These are phyloP conservation scores for Catostomus latipinnis DNA, from an alignment of 2,797 vertebrate genomes.

Conservation along the genomic window DNA sequence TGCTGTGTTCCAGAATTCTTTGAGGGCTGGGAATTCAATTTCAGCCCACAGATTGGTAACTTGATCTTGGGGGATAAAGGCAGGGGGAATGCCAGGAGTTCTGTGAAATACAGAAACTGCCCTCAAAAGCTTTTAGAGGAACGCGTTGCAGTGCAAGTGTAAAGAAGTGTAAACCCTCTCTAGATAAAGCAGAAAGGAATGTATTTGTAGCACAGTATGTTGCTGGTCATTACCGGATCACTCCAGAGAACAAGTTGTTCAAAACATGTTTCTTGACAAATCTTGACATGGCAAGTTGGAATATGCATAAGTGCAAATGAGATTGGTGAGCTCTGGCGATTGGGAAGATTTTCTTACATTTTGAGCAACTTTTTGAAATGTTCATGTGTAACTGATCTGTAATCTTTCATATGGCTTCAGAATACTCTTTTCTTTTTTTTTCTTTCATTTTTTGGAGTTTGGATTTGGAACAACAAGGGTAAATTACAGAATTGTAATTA, in stretches of 20 bases:
- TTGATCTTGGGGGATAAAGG: conserved; percentile 63
- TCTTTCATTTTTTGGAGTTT: too few relatives aligned
- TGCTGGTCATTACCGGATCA: neutral
- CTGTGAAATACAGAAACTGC: conserved; percentile 65
- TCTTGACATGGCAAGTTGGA: too few relatives aligned
- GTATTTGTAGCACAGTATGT: conserved; percentile 17
- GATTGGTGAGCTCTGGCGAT: too few relatives aligned
- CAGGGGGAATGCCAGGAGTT: conserved; percentile 63
- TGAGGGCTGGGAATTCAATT: conserved; percentile 65
- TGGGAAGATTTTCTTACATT: too few relatives aligned
- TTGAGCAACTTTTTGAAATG: too few relatives aligned
- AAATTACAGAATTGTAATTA: neutral
- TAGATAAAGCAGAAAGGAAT: conserved; percentile 64
- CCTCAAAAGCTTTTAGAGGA: neutral
- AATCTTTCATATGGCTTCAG: too few relatives aligned
- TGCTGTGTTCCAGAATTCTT: conserved; percentile 40
- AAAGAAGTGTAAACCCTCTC: conserved; percentile 56
- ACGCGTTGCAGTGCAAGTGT: neutral
- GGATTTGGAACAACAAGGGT: too few relatives aligned
- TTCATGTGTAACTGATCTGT: too few relatives aligned
- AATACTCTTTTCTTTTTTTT: neutral
- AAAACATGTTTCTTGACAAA: too few relatives aligned
- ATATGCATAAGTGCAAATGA: too few relatives aligned
- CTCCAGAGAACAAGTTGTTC: neutral
- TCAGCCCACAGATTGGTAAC: conserved; percentile 67